These are phyloP conservation scores for Oithona nana DNA, from an alignment of 2,888 invertebrate genomes.

Conservation along the genomic window DNA sequence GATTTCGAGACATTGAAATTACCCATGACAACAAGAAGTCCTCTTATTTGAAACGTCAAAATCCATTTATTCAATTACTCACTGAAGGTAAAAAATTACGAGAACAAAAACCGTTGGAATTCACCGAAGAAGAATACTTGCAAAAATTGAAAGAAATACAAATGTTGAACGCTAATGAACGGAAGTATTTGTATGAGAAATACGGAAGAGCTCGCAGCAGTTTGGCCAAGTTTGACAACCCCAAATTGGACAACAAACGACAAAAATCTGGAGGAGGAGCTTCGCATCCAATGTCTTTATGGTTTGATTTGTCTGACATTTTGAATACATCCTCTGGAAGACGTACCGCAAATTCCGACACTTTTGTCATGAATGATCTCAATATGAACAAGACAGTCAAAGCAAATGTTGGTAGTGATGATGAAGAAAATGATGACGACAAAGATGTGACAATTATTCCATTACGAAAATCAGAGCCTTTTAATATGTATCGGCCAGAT, in stretches of 20 bases:
- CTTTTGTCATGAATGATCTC: background rate
- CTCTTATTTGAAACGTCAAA: background rate
- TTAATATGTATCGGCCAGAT: background rate
- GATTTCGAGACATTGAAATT: background rate
- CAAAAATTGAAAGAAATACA: background rate
- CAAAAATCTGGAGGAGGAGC: too few relatives aligned
- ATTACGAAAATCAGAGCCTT: background rate
- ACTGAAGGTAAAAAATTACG: background rate
- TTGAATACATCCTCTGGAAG: background rate
- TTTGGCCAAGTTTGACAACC: background rate
- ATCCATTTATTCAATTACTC: background rate
- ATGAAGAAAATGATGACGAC: background rate
- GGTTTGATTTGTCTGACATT: too few relatives aligned
- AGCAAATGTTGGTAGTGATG: background rate
- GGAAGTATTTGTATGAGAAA: background rate
- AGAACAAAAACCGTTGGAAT: background rate
- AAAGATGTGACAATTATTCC: background rate
- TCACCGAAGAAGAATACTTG: background rate
- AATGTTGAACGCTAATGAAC: background rate
- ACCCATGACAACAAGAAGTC: too few relatives aligned
- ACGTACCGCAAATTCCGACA: background rate
- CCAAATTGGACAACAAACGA: background rate
- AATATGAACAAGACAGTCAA: background rate
- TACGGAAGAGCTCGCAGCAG: background rate
- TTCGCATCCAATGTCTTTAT: background rate